Percentiles rank a stretch among this genome's conserved stretches.
These are phyloP conservation scores for Stenotaenia linearis DNA, from an alignment of 2,888 invertebrate species.

Conservation along the genomic window DNA sequence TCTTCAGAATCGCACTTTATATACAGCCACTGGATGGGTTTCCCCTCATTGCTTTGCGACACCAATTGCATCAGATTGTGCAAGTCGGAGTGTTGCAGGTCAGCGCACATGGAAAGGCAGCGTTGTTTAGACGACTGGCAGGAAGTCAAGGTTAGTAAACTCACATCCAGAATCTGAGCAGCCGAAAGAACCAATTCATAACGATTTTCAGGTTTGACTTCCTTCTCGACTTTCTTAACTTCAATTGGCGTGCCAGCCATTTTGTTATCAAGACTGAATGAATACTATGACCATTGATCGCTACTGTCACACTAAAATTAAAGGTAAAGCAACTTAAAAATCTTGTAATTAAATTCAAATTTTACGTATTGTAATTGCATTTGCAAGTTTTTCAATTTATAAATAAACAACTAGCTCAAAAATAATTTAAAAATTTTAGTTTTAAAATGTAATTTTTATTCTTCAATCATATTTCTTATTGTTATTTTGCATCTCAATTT, in stretches of 20 bases:
- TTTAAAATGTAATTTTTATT: too few relatives aligned
- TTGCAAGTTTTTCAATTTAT: too few relatives aligned
- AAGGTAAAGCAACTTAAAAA: too few relatives aligned
- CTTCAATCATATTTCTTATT: background rate
- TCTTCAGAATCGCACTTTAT: conserved; percentile 64
- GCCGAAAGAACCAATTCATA: conserved; percentile 71
- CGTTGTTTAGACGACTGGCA: conserved; percentile 65
- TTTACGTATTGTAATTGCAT: too few relatives aligned
- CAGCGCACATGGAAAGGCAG: conserved; percentile 55
- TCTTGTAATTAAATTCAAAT: too few relatives aligned
- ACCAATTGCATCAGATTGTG: conserved; percentile 64
- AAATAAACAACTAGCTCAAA: too few relatives aligned
- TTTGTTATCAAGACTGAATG: too few relatives aligned
- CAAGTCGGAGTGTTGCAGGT: too few relatives aligned
- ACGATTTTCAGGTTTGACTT: conserved; percentile 63
- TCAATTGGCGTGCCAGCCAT: conserved; percentile 56
- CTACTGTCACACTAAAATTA: too few relatives aligned
- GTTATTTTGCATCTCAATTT: background rate
- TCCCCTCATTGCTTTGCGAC: conserved; percentile 63
- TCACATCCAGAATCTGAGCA: conserved; percentile 58
- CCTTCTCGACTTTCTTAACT: too few relatives aligned
- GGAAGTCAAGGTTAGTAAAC: conserved; percentile 62
- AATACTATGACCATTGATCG: too few relatives aligned
- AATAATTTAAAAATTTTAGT: too few relatives aligned
- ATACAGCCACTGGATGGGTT: conserved; percentile 58